Conservation (phyloP, 1,140 invertebrate species). For the Formica selysi region DNA sequence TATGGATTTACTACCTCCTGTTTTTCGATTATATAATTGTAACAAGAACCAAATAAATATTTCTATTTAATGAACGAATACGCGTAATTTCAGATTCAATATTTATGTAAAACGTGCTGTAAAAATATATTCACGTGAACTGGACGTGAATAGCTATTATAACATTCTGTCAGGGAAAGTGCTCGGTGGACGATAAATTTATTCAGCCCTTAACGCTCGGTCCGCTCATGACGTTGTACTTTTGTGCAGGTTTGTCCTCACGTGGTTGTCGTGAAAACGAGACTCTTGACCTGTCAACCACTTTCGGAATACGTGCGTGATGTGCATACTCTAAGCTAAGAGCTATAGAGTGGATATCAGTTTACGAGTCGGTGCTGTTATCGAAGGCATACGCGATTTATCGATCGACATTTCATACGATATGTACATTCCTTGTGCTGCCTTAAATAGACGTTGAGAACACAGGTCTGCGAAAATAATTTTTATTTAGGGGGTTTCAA, state of each 20-base stretch:
- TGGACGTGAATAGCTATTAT: neutral
- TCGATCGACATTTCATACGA: neutral
- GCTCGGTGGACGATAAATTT: neutral
- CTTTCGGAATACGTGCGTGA: conserved; percentile 5
- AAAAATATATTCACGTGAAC: neutral
- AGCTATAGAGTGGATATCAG: conserved; percentile 5
- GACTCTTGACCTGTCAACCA: conserved; percentile 6
- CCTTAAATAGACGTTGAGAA: neutral
- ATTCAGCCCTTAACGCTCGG: neutral
- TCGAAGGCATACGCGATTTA: neutral
- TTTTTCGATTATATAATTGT: neutral
- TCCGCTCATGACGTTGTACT: neutral
- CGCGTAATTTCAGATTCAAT: neutral
- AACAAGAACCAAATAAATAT: neutral
- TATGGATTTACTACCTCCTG: neutral
- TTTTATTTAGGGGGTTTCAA: too few relatives aligned
- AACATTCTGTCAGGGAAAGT: neutral
- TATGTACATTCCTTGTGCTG: neutral
- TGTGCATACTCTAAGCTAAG: conserved; percentile 1
- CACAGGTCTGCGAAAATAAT: too few relatives aligned
- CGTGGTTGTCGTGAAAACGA: conserved; percentile 17
- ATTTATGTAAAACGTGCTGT: neutral
- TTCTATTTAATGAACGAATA: neutral
- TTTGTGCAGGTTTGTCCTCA: neutral
- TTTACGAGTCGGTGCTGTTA: conserved; percentile 14